These are phyloP conservation scores for Cantharis flavilabris DNA, from an alignment of 2,888 invertebrate species.

Conservation along the genomic window DNA sequence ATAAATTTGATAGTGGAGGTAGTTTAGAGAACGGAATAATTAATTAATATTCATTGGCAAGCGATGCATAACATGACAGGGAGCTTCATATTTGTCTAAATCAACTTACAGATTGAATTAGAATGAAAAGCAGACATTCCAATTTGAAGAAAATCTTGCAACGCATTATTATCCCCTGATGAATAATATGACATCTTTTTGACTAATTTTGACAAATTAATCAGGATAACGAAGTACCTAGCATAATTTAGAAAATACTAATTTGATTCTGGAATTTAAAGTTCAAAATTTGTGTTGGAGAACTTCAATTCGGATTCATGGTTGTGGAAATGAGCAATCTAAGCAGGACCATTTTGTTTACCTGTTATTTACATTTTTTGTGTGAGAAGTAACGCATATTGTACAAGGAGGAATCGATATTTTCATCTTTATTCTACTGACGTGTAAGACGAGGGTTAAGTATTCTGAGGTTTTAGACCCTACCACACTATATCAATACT, in stretches of 20 bases:
- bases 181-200: slow-evolving; percentile 21
- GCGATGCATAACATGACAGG: not conserved
- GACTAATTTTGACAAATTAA: slow-evolving; percentile 26
- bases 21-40: slow-evolving; percentile 1
- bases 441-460: slow-evolving; percentile 29
- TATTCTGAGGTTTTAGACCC: slow-evolving; percentile 23
- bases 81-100: slow-evolving; percentile 10
- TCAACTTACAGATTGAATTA: slow-evolving; percentile 22
- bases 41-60: slow-evolving; percentile 6
- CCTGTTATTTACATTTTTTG: not conserved
- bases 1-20: not conserved
- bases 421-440: slow-evolving; percentile 23
- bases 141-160: slow-evolving; percentile 20
- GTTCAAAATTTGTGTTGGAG: not conserved
- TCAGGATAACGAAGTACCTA: slow-evolving; percentile 11
- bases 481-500: slow-evolving; percentile 27
- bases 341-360: not conserved
- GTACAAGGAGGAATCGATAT: slow-evolving; percentile 20
- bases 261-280: not conserved
- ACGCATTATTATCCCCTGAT: slow-evolving; percentile 16
- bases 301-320: not conserved
- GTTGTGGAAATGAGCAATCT: not conserved
- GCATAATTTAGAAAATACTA: not conserved
- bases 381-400: slow-evolving; percentile 1
- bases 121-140: slow-evolving; percentile 11